Evolutionary conservation across 2,113 vertebrate species (phyloP).

Genomic region (Dendrocopos noguchii): DNA sequence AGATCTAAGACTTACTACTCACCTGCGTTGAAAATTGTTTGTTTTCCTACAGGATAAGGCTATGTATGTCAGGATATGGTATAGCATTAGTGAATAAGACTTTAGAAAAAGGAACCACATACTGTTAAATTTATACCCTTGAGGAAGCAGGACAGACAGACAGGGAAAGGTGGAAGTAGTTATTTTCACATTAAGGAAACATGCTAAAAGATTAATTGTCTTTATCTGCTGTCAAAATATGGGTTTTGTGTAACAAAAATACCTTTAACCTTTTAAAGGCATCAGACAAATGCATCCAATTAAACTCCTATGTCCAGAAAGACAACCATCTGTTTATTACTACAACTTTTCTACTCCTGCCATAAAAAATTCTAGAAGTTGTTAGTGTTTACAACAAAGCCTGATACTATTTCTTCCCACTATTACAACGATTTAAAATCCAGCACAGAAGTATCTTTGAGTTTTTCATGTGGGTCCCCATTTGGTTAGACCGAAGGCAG

Average conservation of each 20-base stretch:
- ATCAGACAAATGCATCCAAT: not conserved
- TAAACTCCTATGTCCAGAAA: not conserved
- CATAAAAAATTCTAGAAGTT: not conserved
- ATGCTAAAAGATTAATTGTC: not conserved
- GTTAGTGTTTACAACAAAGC: not conserved
- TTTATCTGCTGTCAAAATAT: constrained; percentile 15
- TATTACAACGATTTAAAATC: not conserved
- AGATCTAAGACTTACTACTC: not conserved
- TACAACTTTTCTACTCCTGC: not conserved
- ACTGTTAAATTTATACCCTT: not conserved
- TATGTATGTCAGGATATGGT: not conserved
- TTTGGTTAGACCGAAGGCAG: constrained; percentile 9
- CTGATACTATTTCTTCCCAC: not conserved
- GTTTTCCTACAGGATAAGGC: constrained; percentile 41
- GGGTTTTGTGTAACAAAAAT: constrained; percentile 1
- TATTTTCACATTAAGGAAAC: constrained; percentile 42
- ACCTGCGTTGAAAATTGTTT: constrained; percentile 23
- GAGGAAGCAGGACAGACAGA: constrained; percentile 67
- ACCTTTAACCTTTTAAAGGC: constrained; percentile 4
- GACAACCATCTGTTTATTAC: not conserved
- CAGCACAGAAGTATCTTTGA: not conserved
- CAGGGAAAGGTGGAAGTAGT: constrained; percentile 20
- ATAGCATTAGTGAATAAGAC: not conserved
- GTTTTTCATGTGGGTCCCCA: not conserved
- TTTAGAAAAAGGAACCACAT: constrained; percentile 26